Evolutionary conservation across 2,888 invertebrate genomes (phyloP), one percentile per base, ranked within the genome.

Genomic region (Adineta ricciae): DNA sequence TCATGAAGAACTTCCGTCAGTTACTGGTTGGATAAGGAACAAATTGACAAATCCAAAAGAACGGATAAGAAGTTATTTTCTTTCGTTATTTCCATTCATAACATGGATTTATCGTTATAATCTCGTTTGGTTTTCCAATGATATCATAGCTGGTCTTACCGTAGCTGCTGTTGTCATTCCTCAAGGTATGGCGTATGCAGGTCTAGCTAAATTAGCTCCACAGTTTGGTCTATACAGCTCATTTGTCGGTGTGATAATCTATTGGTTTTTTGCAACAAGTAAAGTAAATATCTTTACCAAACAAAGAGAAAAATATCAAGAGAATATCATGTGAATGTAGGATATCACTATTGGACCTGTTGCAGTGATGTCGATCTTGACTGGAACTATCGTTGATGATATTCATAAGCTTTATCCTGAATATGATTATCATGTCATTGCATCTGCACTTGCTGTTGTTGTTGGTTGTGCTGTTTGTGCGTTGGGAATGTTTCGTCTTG

Each of bases 191-290:
- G 97, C 96, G 0, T 96, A 96, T 90, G 95, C 96, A 11, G 94
- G 94, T 24, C 91, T 97, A 86, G 96, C 95, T 46, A 95, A 95
- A 83, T 91, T 97, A 84, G 93, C 94, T 32, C 94, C 96, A 49
- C 94, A 96, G 94, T 94, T 95, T 91, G 97, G 96, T 73, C 92
- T 97, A 84, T 96, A 96, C 91, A 94, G 95, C 84, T 95, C 96
- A n/a, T 96, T 96, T 91, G 91, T 96, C 88, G 95, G 96, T 82
- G 94, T 94, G 90, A 94, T 96, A 91, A 92, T 96, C 86, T 97
- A 97, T 92, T 94, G 95, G 88, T 91, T 96, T 87, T 93, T 97
- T 88, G 96, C 96, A 83, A 95, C 95, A 87, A 95, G 95, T 89
- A 95, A 95, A 90, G 96, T 27, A 27, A 64, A 27, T 64, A n/a